These are phyloP conservation scores for Gisinianus flammeolus DNA, from an alignment of 2,888 invertebrate species.

Conservation along the genomic window DNA sequence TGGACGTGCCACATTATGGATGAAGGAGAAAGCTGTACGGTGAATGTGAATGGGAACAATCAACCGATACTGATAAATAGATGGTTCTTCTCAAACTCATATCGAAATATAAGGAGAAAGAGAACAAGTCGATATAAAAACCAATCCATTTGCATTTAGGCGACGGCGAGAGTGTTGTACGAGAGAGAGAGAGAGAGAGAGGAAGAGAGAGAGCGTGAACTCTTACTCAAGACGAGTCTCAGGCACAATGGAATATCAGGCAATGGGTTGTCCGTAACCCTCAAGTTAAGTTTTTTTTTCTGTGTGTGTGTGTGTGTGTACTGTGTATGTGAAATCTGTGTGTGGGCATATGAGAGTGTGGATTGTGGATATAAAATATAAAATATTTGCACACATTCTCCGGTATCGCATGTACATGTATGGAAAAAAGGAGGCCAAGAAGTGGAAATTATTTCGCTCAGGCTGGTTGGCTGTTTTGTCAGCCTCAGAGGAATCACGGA, in stretches of 20 bases:
- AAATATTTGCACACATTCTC: neutral
- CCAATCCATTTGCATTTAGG: slow-evolving; percentile 28
- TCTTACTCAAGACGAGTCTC: neutral
- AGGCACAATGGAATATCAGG: neutral
- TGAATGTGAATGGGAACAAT: neutral
- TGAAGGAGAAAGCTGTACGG: neutral
- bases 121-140: slow-evolving; percentile 13
- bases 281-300: too few species aligned
- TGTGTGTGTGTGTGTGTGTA: neutral
- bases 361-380: neutral
- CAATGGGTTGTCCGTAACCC: too few species aligned
- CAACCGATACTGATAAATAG: slow-evolving; percentile 1
- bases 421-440: slow-evolving; percentile 21
- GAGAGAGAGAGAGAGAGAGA: neutral
- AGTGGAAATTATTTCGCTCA: slow-evolving; percentile 33
- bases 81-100: neutral
- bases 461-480: slow-evolving; percentile 28
- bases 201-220: slow-evolving; percentile 1
- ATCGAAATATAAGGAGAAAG: neutral
- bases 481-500: slow-evolving; percentile 13
- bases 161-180: neutral
- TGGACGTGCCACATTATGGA: too few species aligned
- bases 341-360: neutral
- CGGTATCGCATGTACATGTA: too few species aligned
- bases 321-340: neutral